Conservation (phyloP, 2,113 vertebrate species). For the Nycticryphes semicollaris region DNA sequence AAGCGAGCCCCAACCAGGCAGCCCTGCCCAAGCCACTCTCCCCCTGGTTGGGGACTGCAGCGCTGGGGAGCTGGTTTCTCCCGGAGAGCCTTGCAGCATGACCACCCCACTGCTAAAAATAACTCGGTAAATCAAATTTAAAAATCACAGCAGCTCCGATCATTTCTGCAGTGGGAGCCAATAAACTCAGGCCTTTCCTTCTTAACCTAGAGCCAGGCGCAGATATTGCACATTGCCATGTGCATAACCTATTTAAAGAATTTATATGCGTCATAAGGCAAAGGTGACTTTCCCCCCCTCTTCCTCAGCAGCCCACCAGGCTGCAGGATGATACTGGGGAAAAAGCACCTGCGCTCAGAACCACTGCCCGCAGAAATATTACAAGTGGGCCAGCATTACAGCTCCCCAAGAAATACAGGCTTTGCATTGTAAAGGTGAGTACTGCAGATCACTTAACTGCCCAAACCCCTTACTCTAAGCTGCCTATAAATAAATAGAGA, state of each 20-base stretch:
- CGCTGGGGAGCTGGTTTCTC: neutral
- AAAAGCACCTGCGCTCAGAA: constrained; percentile 21
- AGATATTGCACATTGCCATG: constrained; percentile 48
- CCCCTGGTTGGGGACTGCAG: neutral
- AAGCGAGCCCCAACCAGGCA: neutral
- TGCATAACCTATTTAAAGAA: constrained; percentile 56
- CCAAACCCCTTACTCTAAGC: constrained; percentile 35
- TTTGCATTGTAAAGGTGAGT: neutral
- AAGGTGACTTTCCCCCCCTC: constrained; percentile 23
- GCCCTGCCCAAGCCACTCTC: neutral
- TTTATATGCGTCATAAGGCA: constrained; percentile 39
- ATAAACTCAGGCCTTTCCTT: constrained; percentile 50
- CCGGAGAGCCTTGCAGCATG: neutral
- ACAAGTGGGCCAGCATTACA: neutral
- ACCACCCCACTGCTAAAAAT: constrained; percentile 56
- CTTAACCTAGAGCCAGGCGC: neutral
- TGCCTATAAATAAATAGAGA: constrained; percentile 57
- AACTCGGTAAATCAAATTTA: constrained; percentile 21
- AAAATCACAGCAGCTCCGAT: constrained; percentile 17
- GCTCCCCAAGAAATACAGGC: neutral
- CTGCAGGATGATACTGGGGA: neutral
- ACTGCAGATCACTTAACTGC: constrained; percentile 42
- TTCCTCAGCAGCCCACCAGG: neutral
- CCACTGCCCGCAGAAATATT: neutral
- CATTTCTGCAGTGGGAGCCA: constrained; percentile 38